These are phyloP conservation scores for Rhodophaea formosa DNA, from an alignment of 2,888 invertebrate genomes.

Conservation along the genomic window DNA sequence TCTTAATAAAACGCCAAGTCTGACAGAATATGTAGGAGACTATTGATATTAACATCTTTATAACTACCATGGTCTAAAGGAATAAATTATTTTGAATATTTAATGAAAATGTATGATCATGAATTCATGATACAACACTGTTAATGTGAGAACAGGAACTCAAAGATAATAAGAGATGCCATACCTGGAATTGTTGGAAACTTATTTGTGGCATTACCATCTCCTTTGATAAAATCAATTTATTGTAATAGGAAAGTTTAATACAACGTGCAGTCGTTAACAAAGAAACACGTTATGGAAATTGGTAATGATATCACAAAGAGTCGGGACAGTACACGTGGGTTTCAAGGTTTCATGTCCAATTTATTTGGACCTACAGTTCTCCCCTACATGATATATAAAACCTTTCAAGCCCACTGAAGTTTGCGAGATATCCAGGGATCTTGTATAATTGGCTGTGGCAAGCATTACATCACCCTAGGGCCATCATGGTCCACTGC, in stretches of 20 bases:
- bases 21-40: too few relatives aligned
- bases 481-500: conserved; percentile 40
- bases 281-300: conserved; percentile 11
- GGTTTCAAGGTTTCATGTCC: conserved; percentile 23
- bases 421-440: conserved; percentile 26
- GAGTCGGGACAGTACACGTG: conserved; percentile 20
- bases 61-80: too few relatives aligned
- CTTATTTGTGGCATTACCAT: not conserved
- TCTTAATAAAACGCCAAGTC: too few relatives aligned
- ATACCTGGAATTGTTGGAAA: too few relatives aligned
- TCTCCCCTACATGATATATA: conserved; percentile 17
- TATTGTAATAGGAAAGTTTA: not conserved
- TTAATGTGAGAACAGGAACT: too few relatives aligned
- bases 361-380: conserved; percentile 29
- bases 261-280: conserved; percentile 10
- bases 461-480: conserved; percentile 31
- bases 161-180: too few relatives aligned
- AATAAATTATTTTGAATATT: too few relatives aligned
- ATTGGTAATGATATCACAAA: conserved; percentile 13
- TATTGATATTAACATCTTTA: too few relatives aligned
- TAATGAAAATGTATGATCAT: too few relatives aligned
- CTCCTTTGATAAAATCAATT: not conserved
- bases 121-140: too few relatives aligned
- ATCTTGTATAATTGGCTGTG: conserved; percentile 34
- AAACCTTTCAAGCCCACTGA: conserved; percentile 20